A percentile compares a stretch with the other conserved stretches of the same genome.
Evolutionary conservation across 1,140 invertebrate species (phyloP).

Genomic region (Anastrepha obliqua): DNA sequence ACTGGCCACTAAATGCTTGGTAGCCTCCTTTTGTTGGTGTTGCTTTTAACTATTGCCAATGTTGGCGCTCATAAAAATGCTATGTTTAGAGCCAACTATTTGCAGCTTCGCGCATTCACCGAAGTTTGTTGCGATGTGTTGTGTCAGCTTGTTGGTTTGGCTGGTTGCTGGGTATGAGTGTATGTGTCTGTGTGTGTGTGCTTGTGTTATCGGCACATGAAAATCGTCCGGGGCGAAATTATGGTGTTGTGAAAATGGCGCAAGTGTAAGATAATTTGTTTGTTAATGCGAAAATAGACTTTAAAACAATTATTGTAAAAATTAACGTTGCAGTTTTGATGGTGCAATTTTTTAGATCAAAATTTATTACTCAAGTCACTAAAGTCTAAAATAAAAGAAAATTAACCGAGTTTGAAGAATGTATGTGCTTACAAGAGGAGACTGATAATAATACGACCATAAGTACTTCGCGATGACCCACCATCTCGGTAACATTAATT

Average conservation of each 20-base stretch:
- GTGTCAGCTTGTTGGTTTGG: not conserved
- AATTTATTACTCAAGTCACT: not conserved
- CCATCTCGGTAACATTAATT: too few relatives aligned
- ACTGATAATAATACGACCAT: not conserved
- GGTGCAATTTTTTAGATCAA: not conserved
- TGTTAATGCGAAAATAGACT: not conserved
- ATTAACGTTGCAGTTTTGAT: not conserved
- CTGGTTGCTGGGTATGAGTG: not conserved
- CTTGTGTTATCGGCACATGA: not conserved
- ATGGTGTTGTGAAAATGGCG: slow-evolving; percentile 43
- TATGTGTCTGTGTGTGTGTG: not conserved
- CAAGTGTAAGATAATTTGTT: slow-evolving; percentile 44
- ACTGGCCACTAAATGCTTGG: not conserved
- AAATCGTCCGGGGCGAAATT: slow-evolving; percentile 24
- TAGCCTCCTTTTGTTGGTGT: not conserved
- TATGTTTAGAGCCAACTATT: slow-evolving; percentile 1
- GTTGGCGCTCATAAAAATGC: slow-evolving; percentile 18
- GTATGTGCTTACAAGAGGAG: not conserved
- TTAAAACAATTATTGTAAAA: not conserved
- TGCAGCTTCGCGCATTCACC: slow-evolving; percentile 5
- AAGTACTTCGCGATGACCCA: too few relatives aligned
- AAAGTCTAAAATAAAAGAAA: too few relatives aligned
- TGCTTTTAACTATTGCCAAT: not conserved
- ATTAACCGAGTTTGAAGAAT: not conserved
- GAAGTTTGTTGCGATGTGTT: not conserved